phyloP scores from a whole-genome alignment of 2,888 invertebrate species.

The Euspilapteryx auroguttella region DNA sequence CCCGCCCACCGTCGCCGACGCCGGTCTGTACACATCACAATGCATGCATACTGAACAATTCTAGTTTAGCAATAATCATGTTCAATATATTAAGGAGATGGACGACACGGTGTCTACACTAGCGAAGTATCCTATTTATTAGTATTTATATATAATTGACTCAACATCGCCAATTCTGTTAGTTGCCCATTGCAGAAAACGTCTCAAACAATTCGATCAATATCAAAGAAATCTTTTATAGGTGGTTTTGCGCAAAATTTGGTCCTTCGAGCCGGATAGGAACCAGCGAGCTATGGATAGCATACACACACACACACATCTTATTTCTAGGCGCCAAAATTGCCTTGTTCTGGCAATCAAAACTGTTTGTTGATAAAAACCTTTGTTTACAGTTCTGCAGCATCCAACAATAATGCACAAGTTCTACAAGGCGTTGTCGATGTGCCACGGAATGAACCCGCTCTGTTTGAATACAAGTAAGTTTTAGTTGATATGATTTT shows the following conservation, averaged over 20 bases:
- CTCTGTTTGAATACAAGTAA: constrained; percentile 24
- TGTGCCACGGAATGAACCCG: constrained; percentile 58
- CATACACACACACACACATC: no score
- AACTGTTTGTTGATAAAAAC: constrained; percentile 1
- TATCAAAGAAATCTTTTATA: no score
- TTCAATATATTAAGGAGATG: no score
- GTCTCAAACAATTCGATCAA: no score
- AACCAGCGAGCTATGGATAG: no score
- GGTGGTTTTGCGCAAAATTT: no score
- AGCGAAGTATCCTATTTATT: not conserved
- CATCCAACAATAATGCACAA: constrained; percentile 82
- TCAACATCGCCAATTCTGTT: not conserved
- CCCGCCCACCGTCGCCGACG: constrained; percentile 74
- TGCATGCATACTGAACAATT: no score
- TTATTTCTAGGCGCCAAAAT: no score
- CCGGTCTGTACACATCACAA: constrained; percentile 54
- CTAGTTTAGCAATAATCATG: no score
- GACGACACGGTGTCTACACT: no score
- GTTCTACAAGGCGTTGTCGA: constrained; percentile 77
- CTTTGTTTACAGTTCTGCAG: constrained; percentile 61
- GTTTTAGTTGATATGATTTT: constrained; percentile 4
- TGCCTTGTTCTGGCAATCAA: no score
- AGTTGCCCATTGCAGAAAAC: not conserved
- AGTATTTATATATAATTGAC: constrained; percentile 1
- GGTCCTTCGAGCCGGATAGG: no score